Conservation (phyloP, 2,113 vertebrate genomes). For the Sterrhoptilus dennistouni region DNA sequence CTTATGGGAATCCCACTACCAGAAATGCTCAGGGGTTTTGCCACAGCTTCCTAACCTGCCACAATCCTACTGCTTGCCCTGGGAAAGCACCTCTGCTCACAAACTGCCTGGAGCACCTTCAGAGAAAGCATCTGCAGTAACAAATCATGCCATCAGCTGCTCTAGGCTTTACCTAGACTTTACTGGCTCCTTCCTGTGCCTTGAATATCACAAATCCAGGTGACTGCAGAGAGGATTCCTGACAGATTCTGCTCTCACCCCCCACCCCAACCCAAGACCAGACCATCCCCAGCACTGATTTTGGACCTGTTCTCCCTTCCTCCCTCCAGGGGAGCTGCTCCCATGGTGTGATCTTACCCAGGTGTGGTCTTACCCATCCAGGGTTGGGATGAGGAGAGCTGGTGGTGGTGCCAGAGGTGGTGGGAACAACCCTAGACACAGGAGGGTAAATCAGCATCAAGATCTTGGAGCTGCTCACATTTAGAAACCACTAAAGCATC, state of each 20-base stretch:
- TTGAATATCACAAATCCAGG: not conserved
- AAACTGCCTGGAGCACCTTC: not conserved
- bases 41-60: not conserved
- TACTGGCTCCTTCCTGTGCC: not conserved
- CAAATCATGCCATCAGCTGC: not conserved
- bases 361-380: slow-evolving; percentile 70
- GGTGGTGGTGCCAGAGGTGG: slow-evolving; percentile 73
- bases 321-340: not conserved
- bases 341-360: not conserved
- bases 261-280: not conserved
- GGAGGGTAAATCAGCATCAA: not conserved
- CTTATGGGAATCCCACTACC: not conserved
- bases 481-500: not conserved
- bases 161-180: not conserved
- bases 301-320: not conserved
- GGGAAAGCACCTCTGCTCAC: not conserved
- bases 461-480: not conserved
- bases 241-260: not conserved
- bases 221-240: not conserved
- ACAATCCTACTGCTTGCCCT: not conserved
- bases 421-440: slow-evolving; percentile 71
- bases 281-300: not conserved
- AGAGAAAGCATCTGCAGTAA: not conserved
- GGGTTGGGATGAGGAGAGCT: slow-evolving; percentile 70
- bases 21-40: not conserved